Conservation (phyloP, 2,888 invertebrate genomes). For the Mellilla xanthometata region DNA sequence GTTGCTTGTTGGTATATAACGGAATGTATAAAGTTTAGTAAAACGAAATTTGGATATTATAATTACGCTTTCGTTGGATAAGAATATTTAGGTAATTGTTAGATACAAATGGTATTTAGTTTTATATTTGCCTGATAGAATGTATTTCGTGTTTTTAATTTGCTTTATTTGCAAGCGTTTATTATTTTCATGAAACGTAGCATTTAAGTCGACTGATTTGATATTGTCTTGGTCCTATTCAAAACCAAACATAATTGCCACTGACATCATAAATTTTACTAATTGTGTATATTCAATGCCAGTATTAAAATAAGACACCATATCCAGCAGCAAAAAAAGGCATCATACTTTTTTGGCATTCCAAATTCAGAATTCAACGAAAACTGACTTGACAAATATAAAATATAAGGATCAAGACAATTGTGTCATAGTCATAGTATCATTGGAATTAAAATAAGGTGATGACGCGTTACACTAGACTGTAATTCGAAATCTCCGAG, state of each 20-base stretch:
- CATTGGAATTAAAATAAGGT: conserved; percentile 62
- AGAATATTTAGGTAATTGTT: conserved; percentile 62
- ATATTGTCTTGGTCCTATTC: conserved; percentile 1
- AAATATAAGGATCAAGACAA: conserved; percentile 49
- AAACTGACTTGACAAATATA: not conserved
- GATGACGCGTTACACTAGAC: conserved; percentile 54
- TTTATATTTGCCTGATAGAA: conserved; percentile 38
- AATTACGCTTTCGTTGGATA: conserved; percentile 68
- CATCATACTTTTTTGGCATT: no score
- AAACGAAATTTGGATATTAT: conserved; percentile 48
- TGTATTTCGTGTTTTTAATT: conserved; percentile 22
- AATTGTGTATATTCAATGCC: no score
- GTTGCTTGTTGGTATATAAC: conserved; percentile 68
- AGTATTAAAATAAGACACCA: no score
- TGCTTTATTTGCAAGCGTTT: conserved; percentile 2
- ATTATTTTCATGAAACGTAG: not conserved
- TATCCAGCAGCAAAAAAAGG: no score
- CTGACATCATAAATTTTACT: no score
- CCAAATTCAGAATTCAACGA: no score
- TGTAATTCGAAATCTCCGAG: conserved; percentile 79
- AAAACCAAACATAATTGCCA: no score
- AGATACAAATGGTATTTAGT: conserved; percentile 59
- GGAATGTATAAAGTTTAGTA: conserved; percentile 63
- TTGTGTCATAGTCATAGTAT: conserved; percentile 48
- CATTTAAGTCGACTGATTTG: conserved; percentile 4